These are phyloP conservation scores for Phrynocephalus vlangalii DNA, from an alignment of 2,797 vertebrate genomes.

Conservation along the genomic window DNA sequence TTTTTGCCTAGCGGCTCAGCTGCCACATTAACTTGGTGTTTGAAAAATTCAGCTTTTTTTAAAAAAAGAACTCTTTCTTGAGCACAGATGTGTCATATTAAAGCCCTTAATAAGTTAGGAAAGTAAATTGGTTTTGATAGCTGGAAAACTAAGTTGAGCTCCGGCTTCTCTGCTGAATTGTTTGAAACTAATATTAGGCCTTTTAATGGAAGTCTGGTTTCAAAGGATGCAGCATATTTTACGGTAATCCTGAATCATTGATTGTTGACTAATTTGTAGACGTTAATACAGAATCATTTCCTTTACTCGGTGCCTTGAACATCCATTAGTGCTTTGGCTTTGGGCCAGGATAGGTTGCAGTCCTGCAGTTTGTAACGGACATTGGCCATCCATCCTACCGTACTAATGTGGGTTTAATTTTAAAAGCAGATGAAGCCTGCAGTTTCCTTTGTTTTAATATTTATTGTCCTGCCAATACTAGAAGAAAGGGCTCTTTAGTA, in stretches of 20 bases:
- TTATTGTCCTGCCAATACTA: conserved; percentile 58
- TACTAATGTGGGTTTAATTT: conserved; percentile 72
- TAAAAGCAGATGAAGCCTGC: conserved; percentile 61
- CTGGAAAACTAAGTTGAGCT: conserved; percentile 60
- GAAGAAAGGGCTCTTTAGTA: conserved; percentile 48
- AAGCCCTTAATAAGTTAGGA: conserved; percentile 47
- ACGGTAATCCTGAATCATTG: conserved; percentile 78
- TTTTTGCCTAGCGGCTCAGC: conserved; percentile 59
- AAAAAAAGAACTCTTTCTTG: conserved; percentile 36
- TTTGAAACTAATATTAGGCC: conserved; percentile 39
- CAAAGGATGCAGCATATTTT: conserved; percentile 72
- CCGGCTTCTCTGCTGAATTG: conserved; percentile 51
- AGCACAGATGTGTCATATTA: conserved; percentile 46
- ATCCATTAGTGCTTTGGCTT: conserved; percentile 77
- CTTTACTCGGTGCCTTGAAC: conserved; percentile 76
- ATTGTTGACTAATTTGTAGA: conserved; percentile 81
- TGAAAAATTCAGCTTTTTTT: conserved; percentile 45
- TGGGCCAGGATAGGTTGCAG: conserved; percentile 72
- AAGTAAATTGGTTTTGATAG: conserved; percentile 38
- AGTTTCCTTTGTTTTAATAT: conserved; percentile 57
- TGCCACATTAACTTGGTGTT: conserved; percentile 67
- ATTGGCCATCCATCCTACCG: conserved; percentile 71
- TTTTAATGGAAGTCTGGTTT: conserved; percentile 48
- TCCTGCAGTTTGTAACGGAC: conserved; percentile 57
- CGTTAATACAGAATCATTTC: conserved; percentile 81